Base-by-base conservation (phyloP, 2,888 invertebrate species). In the Cataglyphis rosenhaueri region DNA sequence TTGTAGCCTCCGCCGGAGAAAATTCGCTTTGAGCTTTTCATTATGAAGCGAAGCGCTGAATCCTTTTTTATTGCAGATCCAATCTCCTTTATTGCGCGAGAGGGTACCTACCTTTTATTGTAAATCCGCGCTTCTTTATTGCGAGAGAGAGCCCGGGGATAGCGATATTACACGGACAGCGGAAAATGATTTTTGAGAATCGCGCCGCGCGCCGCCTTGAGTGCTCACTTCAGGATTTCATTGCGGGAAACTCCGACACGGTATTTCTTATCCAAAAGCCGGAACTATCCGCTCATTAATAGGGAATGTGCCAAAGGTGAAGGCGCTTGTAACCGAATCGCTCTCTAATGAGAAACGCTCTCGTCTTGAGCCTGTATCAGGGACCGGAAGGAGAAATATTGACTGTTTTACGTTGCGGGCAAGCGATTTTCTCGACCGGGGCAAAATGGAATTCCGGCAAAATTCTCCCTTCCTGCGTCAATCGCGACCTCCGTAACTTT, bases 21-120 rank as follows among this genome's bases (percentile, higher is more conserved):
- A 81, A 75, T 65, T 82, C 81, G 81, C 81, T 82, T 82, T 82
- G 81, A 82, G 81, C 81, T 78, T 82, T 82, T 82, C 64, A 78
- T 78, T 64, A 82, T 75, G 79, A 78, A 78, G 81, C 75, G 38
- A 68, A 79, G 82, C 82, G 78, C 75, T 79, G 78, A 79, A 79
- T 79, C 74, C 74, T 79, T 79, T 78, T 79, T 79, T 79, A 79
- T 79, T 79, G 78, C 57, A 79, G 78, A 79, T 79, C 78, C 78
- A 79, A 79, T 79, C 78, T 79, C 59, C 78, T 79, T 79, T 79
- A 79, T 79, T 79, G 78, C 64, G 64, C 65, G 57, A 79, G 64
- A 52, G 52, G 52, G 81, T 82, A 82, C 78, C 79, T 79, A 79
- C 32, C 79, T 82, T 82, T 78, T 79, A 78, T 82, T 79, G 81